Conservation (phyloP, 1,140 invertebrate genomes). For the Brachionus asplanchnoidis region DNA sequence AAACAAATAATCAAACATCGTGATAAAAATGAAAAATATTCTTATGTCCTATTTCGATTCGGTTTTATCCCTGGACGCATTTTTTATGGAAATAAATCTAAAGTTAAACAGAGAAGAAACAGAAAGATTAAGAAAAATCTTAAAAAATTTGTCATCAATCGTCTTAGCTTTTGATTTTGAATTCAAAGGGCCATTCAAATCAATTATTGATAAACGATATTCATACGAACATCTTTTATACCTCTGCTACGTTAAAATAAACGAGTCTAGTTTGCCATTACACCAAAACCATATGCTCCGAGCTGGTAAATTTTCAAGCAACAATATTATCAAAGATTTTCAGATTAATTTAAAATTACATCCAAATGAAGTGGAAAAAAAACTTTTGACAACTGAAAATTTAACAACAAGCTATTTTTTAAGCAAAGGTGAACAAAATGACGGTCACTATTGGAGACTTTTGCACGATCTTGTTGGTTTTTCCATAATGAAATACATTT, state of each 20-base stretch:
- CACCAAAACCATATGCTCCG: slow-evolving; percentile 1
- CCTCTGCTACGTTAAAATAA: slow-evolving; percentile 30
- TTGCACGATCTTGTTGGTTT: neutral
- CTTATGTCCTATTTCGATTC: slow-evolving; percentile 10
- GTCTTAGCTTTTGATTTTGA: slow-evolving; percentile 24
- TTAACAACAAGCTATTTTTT: slow-evolving; percentile 16
- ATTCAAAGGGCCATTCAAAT: slow-evolving; percentile 28
- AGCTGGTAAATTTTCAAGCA: neutral
- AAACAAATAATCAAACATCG: neutral
- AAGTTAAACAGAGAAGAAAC: neutral
- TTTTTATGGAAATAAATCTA: slow-evolving; percentile 27
- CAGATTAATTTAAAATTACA: neutral
- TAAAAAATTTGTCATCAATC: slow-evolving; percentile 6
- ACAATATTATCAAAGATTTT: neutral
- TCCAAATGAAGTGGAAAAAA: neutral
- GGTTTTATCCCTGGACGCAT: neutral
- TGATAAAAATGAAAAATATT: slow-evolving; percentile 31
- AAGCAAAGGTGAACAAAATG: neutral
- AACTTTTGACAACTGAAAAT: neutral
- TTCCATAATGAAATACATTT: slow-evolving; percentile 38
- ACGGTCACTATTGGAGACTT: slow-evolving; percentile 14
- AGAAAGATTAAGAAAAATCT: neutral
- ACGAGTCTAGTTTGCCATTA: neutral
- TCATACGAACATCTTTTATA: slow-evolving; percentile 27
- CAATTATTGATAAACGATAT: neutral